Evolutionary conservation across 2,797 vertebrate species (phyloP).

Genomic region (Denticeps clupeoides): DNA sequence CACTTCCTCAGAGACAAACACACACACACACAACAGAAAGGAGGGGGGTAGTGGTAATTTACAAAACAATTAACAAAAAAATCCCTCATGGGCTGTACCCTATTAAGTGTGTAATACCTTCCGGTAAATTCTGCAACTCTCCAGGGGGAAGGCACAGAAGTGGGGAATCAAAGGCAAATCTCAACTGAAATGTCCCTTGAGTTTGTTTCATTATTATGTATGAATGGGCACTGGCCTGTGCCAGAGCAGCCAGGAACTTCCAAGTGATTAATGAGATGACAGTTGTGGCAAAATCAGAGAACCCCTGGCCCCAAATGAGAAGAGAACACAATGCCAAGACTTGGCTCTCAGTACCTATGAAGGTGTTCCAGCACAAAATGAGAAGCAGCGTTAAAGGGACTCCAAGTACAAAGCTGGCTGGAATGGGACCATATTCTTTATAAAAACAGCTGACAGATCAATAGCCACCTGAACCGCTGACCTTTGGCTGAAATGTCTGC

Average conservation of each 20-base stretch:
- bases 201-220: constrained; percentile 67
- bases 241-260: constrained; percentile 71
- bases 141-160: constrained; percentile 33
- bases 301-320: constrained; percentile 50
- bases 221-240: constrained; percentile 56
- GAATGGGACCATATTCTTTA: too few species aligned
- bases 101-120: constrained; percentile 42
- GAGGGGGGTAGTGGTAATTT: constrained; percentile 20
- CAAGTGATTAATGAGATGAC: constrained; percentile 82
- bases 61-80: constrained; percentile 46
- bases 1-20: not conserved
- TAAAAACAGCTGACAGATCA: too few species aligned
- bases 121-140: constrained; percentile 40
- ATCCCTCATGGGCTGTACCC: constrained; percentile 35
- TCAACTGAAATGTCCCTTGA: constrained; percentile 63
- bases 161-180: constrained; percentile 65
- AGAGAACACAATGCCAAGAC: constrained; percentile 58
- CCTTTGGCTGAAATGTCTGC: too few species aligned
- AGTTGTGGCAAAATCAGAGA: constrained; percentile 60
- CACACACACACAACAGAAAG: not conserved
- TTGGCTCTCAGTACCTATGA: not conserved
- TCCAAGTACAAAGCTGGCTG: too few species aligned
- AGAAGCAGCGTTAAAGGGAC: not conserved
- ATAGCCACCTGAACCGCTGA: too few species aligned
- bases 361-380: constrained; percentile 1